Evolutionary conservation across 1,140 invertebrate species (phyloP).

Genomic region (Xylocopa sonorina): DNA sequence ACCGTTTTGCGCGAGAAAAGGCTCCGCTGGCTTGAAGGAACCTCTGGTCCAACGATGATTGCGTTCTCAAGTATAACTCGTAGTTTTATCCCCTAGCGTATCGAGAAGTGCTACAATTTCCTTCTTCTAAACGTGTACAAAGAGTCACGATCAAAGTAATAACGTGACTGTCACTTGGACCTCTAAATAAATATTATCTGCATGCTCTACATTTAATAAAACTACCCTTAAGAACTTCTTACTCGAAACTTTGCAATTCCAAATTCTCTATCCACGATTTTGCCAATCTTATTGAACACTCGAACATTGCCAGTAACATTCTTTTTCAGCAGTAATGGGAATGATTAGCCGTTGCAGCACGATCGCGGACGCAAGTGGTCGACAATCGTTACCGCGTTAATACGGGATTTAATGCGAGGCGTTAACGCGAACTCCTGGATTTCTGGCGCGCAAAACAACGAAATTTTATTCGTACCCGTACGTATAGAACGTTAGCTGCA

Average conservation of each 20-base stretch:
- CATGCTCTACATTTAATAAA: neutral
- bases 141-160: neutral
- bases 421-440: conserved; percentile 24
- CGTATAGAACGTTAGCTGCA: neutral
- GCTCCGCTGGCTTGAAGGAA: neutral
- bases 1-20: neutral
- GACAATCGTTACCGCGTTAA: conserved; percentile 11
- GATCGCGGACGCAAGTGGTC: neutral
- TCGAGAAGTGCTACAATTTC: neutral
- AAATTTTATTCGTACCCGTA: conserved; percentile 12
- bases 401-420: conserved; percentile 17
- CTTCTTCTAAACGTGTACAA: neutral
- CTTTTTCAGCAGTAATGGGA: neutral
- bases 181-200: neutral
- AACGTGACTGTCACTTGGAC: neutral
- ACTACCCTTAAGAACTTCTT: neutral
- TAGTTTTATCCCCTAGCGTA: neutral
- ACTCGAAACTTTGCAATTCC: neutral
- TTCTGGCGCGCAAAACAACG: neutral
- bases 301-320: neutral
- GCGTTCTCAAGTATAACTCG: neutral
- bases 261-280: too few species aligned
- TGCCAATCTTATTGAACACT: neutral
- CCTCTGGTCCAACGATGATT: neutral
- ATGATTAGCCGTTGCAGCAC: neutral